Conservation (phyloP, 2,888 invertebrate species). For the Chorisops tibialis region DNA sequence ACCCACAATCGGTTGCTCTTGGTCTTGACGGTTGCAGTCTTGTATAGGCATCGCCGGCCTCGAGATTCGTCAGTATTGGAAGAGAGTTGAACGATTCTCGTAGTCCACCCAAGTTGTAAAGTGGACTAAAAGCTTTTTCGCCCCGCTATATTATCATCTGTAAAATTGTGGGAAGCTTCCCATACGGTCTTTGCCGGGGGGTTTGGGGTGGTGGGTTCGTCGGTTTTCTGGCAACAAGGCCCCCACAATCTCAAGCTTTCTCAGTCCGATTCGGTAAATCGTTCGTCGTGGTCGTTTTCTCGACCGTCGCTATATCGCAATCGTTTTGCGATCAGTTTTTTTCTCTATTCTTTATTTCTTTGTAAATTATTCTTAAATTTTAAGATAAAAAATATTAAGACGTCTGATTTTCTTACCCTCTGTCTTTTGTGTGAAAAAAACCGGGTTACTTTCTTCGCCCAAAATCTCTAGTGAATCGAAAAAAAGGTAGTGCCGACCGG, state of each 20-base stretch:
- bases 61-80: too few relatives aligned
- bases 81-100: too few relatives aligned
- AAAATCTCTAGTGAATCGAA: too few relatives aligned
- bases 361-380: neutral
- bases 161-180: too few relatives aligned
- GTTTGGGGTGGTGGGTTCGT: neutral
- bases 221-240: slow-evolving; percentile 5
- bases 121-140: too few relatives aligned
- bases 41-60: too few relatives aligned
- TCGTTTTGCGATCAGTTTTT: slow-evolving; percentile 10
- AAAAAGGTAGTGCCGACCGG: too few relatives aligned
- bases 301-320: slow-evolving; percentile 9
- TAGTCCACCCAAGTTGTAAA: too few relatives aligned
- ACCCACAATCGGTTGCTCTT: neutral
- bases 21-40: too few relatives aligned
- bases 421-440: too few relatives aligned
- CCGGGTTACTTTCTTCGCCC: too few relatives aligned
- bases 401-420: neutral
- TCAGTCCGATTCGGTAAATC: slow-evolving; percentile 28
- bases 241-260: slow-evolving; percentile 1
- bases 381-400: neutral
- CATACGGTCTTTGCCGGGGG: neutral
- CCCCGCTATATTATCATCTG: too few relatives aligned
- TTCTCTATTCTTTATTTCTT: slow-evolving; percentile 1
- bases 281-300: slow-evolving; percentile 29